These are phyloP conservation scores for Chorisops tibialis DNA, from an alignment of 2,888 invertebrate genomes.

Conservation along the genomic window DNA sequence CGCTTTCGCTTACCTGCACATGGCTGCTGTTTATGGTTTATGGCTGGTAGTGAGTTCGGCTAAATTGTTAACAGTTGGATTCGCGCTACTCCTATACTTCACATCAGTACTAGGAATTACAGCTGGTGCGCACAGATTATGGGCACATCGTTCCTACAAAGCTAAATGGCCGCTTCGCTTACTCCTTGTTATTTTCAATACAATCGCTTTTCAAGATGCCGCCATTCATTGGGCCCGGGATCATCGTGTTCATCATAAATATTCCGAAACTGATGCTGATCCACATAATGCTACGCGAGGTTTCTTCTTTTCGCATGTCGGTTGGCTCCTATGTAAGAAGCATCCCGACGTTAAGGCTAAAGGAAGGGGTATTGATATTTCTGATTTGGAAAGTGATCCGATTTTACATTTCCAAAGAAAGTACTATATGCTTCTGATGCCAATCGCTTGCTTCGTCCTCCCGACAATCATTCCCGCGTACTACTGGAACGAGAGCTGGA, in stretches of 20 bases:
- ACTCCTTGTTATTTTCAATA: slow-evolving; percentile 77
- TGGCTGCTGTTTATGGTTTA: slow-evolving; percentile 71
- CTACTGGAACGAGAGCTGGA: slow-evolving; percentile 71
- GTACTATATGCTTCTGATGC: slow-evolving; percentile 76
- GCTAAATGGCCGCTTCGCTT: slow-evolving; percentile 85
- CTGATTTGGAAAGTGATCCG: slow-evolving; percentile 77
- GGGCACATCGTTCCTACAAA: slow-evolving; percentile 95
- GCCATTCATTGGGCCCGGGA: slow-evolving; percentile 77
- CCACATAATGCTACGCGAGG: slow-evolving; percentile 90
- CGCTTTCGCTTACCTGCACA: slow-evolving; percentile 71
- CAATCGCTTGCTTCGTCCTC: slow-evolving; percentile 72
- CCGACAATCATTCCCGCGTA: slow-evolving; percentile 75
- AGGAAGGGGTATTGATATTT: slow-evolving; percentile 80
- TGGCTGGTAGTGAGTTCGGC: slow-evolving; percentile 72
- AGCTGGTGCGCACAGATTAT: slow-evolving; percentile 93
- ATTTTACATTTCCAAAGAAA: slow-evolving; percentile 84
- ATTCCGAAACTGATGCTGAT: no score
- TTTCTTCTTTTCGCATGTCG: slow-evolving; percentile 94
- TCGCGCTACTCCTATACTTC: slow-evolving; percentile 71
- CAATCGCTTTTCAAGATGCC: slow-evolving; percentile 85
- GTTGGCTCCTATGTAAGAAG: slow-evolving; percentile 90
- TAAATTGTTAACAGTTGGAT: slow-evolving; percentile 66
- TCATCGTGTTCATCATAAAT: no score
- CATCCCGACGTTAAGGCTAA: no score
- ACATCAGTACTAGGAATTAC: slow-evolving; percentile 88